These are phyloP conservation scores for Monopterus albus DNA, from an alignment of 2,113 vertebrate species.

Conservation along the genomic window DNA sequence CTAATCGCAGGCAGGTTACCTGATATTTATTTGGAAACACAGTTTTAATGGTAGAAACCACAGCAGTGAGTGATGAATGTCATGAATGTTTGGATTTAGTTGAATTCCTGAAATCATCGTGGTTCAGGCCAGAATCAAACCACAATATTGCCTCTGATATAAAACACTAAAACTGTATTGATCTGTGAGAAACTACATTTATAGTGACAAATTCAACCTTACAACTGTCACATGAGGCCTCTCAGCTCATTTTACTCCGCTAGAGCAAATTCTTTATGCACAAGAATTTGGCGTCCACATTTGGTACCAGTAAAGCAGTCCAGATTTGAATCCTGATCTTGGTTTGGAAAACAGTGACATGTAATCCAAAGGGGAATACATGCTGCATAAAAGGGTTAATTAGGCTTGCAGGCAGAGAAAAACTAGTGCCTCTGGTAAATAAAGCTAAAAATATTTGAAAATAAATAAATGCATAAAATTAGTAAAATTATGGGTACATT, in stretches of 20 bases:
- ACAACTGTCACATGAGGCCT: neutral
- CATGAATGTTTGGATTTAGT: neutral
- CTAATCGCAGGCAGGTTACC: slow-evolving; percentile 6
- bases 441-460: slow-evolving; percentile 1
- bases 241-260: slow-evolving; percentile 45
- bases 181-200: neutral
- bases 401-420: neutral
- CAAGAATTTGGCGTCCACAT: slow-evolving; percentile 25
- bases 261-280: slow-evolving; percentile 49
- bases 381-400: slow-evolving; percentile 8
- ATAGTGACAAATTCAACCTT: slow-evolving; percentile 17
- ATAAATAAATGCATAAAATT: neutral
- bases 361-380: slow-evolving; percentile 6
- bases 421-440: neutral
- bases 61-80: neutral
- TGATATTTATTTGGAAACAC: slow-evolving; percentile 26
- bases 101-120: neutral
- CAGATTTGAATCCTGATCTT: slow-evolving; percentile 40
- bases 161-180: neutral
- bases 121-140: neutral
- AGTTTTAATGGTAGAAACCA: neutral
- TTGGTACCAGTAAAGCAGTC: slow-evolving; percentile 16
- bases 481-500: neutral
- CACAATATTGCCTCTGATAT: neutral
- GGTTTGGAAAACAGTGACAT: neutral